Evolutionary conservation across 1,140 invertebrate genomes (phyloP).

Genomic region (Archivesica marissinica): DNA sequence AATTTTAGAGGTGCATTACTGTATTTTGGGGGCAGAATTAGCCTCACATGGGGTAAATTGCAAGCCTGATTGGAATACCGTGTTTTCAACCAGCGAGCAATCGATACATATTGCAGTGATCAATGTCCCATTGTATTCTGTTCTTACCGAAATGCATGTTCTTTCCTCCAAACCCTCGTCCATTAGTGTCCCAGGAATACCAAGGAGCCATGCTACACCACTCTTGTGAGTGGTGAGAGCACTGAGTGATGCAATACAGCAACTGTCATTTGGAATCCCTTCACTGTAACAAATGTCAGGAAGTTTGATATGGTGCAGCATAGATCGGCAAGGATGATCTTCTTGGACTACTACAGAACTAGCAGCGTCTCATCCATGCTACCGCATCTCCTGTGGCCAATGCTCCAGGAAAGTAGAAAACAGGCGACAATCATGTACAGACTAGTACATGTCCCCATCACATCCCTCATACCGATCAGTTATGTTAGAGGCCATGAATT

Average conservation of each 20-base stretch:
- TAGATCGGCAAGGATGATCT: constrained; percentile 54
- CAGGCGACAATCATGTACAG: constrained; percentile 52
- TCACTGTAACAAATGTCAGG: not conserved
- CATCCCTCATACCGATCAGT: constrained; percentile 6
- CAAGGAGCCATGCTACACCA: constrained; percentile 36
- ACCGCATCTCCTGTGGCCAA: constrained; percentile 44
- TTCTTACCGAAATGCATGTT: no score
- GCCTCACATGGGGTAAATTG: no score
- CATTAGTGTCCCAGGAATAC: constrained; percentile 7
- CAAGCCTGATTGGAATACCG: no score
- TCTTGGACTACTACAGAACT: constrained; percentile 43
- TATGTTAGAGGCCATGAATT: constrained; percentile 14
- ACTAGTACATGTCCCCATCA: constrained; percentile 10
- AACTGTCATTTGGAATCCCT: constrained; percentile 55
- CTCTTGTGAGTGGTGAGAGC: constrained; percentile 43
- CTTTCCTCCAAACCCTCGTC: constrained; percentile 19
- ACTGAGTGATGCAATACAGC: constrained; percentile 57
- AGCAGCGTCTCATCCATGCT: constrained; percentile 59
- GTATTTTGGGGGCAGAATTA: no score
- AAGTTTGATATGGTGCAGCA: constrained; percentile 59
- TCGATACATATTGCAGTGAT: no score
- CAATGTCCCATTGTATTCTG: no score
- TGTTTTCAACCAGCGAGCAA: no score
- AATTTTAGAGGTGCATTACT: no score
- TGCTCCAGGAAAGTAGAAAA: constrained; percentile 11